These are phyloP conservation scores for Tineola bisselliella DNA, from an alignment of 2,888 invertebrate species.

Conservation along the genomic window DNA sequence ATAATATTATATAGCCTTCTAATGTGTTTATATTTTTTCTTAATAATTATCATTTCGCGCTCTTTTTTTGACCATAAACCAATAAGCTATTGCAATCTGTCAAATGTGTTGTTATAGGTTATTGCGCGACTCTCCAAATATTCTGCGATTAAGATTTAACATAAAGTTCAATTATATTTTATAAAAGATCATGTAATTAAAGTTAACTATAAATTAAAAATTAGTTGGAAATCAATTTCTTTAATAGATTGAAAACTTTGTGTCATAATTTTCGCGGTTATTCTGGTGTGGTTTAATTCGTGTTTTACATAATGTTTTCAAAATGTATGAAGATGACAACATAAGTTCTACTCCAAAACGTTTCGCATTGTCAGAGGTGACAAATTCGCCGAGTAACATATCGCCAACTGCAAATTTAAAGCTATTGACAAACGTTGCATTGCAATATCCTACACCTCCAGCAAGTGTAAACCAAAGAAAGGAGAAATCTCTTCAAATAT, in stretches of 20 bases:
- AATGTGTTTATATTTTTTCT: too few relatives aligned
- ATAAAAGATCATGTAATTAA: neutral
- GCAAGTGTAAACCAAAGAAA: conserved; percentile 62
- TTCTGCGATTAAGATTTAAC: neutral
- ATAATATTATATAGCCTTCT: too few relatives aligned
- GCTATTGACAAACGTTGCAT: conserved; percentile 72
- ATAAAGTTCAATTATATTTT: neutral
- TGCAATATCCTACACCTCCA: conserved; percentile 62
- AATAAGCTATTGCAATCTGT: neutral
- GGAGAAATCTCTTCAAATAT: conserved; percentile 69
- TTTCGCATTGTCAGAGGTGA: conserved; percentile 64
- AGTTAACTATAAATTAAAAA: neutral
- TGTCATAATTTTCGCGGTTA: conserved; percentile 58
- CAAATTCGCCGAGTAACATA: conserved; percentile 62
- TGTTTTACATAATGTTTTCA: conserved; percentile 56
- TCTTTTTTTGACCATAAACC: neutral
- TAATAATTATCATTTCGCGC: neutral
- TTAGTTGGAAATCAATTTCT: conserved; percentile 28
- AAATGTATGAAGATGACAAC: conserved; percentile 64
- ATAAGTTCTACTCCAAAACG: conserved; percentile 63
- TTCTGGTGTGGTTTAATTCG: conserved; percentile 39
- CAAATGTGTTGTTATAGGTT: neutral
- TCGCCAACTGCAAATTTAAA: conserved; percentile 76
- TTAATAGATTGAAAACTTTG: neutral
- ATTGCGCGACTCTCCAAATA: neutral